phyloP scores from a whole-genome alignment of 2,113 vertebrate genomes.

The Dendropsophus ebraccatus region DNA sequence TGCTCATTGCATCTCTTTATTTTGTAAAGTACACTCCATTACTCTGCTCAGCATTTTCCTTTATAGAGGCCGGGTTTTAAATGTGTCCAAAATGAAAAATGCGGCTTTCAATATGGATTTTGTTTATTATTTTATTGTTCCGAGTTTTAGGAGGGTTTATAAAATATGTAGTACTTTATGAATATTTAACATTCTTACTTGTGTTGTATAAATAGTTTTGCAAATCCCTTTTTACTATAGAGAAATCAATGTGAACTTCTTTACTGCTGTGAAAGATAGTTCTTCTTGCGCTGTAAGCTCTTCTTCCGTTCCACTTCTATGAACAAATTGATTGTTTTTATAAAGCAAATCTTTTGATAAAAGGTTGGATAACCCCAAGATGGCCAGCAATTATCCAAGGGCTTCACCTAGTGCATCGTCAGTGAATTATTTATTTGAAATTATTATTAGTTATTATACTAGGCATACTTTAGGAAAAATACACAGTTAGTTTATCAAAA shows the following conservation, averaged over 20 bases:
- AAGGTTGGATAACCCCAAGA: slow-evolving; percentile 9
- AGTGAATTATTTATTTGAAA: slow-evolving; percentile 29
- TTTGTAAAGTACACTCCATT: slow-evolving; percentile 28
- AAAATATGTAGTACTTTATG: slow-evolving; percentile 41
- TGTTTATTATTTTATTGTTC: slow-evolving; percentile 44
- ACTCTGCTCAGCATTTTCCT: slow-evolving; percentile 3
- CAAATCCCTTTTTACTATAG: slow-evolving; percentile 5
- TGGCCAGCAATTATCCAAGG: slow-evolving; percentile 33
- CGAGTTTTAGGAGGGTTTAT: slow-evolving; percentile 40
- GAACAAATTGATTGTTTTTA: slow-evolving; percentile 40
- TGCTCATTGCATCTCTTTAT: neutral
- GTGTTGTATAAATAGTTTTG: slow-evolving; percentile 48
- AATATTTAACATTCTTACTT: slow-evolving; percentile 47
- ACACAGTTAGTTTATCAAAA: neutral
- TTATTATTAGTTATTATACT: slow-evolving; percentile 14
- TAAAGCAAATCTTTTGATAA: slow-evolving; percentile 32
- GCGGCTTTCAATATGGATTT: slow-evolving; percentile 34
- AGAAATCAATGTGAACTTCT: slow-evolving; percentile 42
- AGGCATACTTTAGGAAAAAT: neutral
- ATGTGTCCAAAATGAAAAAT: slow-evolving; percentile 35
- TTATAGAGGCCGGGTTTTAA: slow-evolving; percentile 8
- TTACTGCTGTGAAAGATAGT: slow-evolving; percentile 38
- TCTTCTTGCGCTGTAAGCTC: slow-evolving; percentile 25
- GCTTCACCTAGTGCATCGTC: neutral
- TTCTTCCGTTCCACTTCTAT: slow-evolving; percentile 24